These are phyloP conservation scores for Dicrurus megarhynchus DNA, from an alignment of 2,113 vertebrate species.

Conservation along the genomic window DNA sequence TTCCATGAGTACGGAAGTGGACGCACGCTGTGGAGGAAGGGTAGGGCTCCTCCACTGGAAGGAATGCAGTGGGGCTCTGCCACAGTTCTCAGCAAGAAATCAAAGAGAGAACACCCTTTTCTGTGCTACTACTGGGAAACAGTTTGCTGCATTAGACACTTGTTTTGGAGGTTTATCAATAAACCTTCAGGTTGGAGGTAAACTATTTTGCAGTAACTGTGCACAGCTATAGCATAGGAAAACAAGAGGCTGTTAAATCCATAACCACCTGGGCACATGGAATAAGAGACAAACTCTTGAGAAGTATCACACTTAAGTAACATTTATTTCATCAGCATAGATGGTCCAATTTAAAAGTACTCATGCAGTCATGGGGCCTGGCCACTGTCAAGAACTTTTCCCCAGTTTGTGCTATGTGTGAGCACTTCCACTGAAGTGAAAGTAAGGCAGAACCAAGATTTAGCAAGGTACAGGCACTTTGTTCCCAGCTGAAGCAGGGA, in stretches of 20 bases:
- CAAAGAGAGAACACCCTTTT: background rate
- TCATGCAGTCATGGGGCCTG: slow-evolving; percentile 53
- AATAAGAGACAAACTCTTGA: background rate
- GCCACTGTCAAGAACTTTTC: background rate
- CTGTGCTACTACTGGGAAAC: background rate
- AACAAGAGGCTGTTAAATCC: background rate
- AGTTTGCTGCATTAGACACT: background rate
- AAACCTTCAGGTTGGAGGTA: background rate
- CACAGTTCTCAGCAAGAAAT: background rate
- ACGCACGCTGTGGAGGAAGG: background rate
- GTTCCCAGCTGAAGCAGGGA: slow-evolving; percentile 51
- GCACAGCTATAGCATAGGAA: rapidly evolving
- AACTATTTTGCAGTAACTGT: rapidly evolving
- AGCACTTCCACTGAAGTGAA: slow-evolving; percentile 57
- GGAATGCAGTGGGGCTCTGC: background rate
- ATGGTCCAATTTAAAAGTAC: slow-evolving; percentile 55
- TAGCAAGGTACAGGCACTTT: slow-evolving; percentile 65
- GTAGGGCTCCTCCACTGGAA: background rate
- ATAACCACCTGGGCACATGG: rapidly evolving
- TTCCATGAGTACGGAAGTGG: rapidly evolving
- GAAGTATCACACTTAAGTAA: slow-evolving; percentile 23
- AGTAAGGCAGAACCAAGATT: slow-evolving; percentile 66
- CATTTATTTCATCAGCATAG: slow-evolving; percentile 50
- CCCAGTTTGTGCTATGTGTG: slow-evolving; percentile 43
- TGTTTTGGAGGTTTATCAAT: background rate